phyloP scores from a whole-genome alignment of 2,113 vertebrate genomes.

The Nerophis lumbriciformis region DNA sequence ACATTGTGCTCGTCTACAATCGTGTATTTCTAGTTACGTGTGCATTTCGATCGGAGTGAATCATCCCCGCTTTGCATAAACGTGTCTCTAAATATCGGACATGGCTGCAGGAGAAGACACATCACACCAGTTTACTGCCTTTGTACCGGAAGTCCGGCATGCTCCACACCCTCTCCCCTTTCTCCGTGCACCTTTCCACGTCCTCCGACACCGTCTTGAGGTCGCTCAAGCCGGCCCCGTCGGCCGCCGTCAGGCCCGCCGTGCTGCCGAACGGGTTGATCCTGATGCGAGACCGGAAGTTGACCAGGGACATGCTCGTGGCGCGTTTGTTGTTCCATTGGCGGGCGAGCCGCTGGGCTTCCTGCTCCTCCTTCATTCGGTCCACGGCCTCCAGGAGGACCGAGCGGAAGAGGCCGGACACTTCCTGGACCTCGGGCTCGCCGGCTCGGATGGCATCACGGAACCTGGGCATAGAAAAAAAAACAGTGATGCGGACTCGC shows the following conservation, averaged over 20 bases:
- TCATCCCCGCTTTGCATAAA: no score
- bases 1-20: no score
- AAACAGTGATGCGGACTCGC: not conserved
- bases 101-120: not conserved
- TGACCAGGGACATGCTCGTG: constrained; percentile 77
- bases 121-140: constrained; percentile 44
- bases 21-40: no score
- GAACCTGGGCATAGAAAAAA: constrained; percentile 75
- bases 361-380: constrained; percentile 83
- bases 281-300: constrained; percentile 82
- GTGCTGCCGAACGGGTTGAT: constrained; percentile 87
- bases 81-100: no score
- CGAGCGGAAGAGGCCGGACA: constrained; percentile 82
- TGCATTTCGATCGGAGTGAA: no score
- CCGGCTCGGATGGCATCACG: constrained; percentile 81
- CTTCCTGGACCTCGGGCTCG: constrained; percentile 85
- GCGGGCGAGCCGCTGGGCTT: constrained; percentile 76
- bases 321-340: constrained; percentile 89
- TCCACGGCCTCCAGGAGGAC: constrained; percentile 84
- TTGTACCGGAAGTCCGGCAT: constrained; percentile 87
- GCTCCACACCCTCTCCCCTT: constrained; percentile 79
- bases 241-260: constrained; percentile 54
- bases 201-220: constrained; percentile 92
- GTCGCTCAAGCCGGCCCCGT: constrained; percentile 48
- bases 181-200: constrained; percentile 77